Percentiles rank a stretch among this genome's conserved stretches.
Evolutionary conservation across 2,888 invertebrate species (phyloP).

Genomic region (Mayetiola destructor): DNA sequence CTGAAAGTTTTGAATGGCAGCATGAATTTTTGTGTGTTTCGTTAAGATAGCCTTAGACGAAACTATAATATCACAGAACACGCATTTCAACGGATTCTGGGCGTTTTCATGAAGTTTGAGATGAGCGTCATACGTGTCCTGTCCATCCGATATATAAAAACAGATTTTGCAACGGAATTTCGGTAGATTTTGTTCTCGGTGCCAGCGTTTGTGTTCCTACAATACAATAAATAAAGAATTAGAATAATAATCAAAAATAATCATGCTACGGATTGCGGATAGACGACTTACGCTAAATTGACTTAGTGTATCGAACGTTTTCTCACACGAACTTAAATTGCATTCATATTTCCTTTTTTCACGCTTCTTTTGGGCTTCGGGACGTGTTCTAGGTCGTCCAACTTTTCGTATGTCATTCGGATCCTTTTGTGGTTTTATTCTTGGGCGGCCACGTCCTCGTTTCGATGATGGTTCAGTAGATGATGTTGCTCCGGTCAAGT

Average conservation of each 20-base stretch:
- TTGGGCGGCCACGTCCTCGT: too few species aligned
- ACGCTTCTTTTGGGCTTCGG: background rate
- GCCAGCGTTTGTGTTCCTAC: background rate
- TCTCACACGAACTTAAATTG: background rate
- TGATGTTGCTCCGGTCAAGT: background rate
- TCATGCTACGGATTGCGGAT: background rate
- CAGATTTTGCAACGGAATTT: background rate
- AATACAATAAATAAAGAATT: background rate
- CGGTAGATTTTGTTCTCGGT: background rate
- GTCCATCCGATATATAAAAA: background rate
- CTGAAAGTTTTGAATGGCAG: too few species aligned
- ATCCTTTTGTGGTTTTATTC: too few species aligned
- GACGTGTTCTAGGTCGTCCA: background rate
- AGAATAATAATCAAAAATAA: background rate
- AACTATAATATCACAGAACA: background rate
- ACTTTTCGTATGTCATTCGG: too few species aligned
- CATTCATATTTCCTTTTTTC: background rate
- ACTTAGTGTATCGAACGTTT: background rate
- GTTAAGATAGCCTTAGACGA: background rate
- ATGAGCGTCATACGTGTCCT: background rate
- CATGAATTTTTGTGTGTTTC: constrained; percentile 4
- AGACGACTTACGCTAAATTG: background rate
- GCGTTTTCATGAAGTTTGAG: background rate
- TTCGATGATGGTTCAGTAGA: background rate
- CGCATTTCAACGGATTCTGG: background rate